A percentile compares a stretch with the other conserved stretches of the same genome.
Evolutionary conservation across 2,797 vertebrate species (phyloP).

Genomic region (Trachops cirrhosus): DNA sequence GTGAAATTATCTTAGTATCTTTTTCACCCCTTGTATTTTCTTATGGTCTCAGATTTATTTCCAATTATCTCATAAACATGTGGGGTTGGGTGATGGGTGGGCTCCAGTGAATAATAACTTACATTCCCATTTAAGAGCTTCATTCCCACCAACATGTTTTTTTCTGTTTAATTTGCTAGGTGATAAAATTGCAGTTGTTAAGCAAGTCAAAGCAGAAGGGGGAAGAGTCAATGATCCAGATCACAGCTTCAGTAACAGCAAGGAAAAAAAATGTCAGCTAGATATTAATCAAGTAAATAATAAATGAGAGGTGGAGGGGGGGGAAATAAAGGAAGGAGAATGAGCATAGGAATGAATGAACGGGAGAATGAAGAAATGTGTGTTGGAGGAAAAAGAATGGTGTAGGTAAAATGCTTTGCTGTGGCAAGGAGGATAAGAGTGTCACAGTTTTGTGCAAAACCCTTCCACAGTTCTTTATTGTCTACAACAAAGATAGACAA

Average conservation of each 20-base stretch:
- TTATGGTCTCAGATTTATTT: slow-evolving; percentile 30
- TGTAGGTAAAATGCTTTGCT: background rate
- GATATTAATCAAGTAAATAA: slow-evolving; percentile 42
- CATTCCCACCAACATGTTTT: background rate
- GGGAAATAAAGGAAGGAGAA: no score
- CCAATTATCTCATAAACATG: background rate
- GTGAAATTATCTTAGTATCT: background rate
- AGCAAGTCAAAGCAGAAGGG: slow-evolving; percentile 2
- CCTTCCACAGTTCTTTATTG: background rate
- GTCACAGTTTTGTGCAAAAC: background rate
- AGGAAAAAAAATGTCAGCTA: background rate
- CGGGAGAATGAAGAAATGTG: background rate
- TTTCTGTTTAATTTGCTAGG: slow-evolving; percentile 27
- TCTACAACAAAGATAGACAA: background rate
- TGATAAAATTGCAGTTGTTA: slow-evolving; percentile 41
- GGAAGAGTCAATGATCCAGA: background rate
- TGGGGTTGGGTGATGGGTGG: background rate
- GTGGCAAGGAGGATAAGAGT: background rate
- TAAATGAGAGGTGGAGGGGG: background rate
- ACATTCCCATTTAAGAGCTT: slow-evolving; percentile 5
- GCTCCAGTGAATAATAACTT: background rate
- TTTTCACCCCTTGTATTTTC: background rate
- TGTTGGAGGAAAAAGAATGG: background rate
- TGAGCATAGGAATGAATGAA: background rate
- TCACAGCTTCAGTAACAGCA: background rate